Evolutionary conservation across 2,888 invertebrate genomes (phyloP).

Genomic region (Subacronicta megacephala): DNA sequence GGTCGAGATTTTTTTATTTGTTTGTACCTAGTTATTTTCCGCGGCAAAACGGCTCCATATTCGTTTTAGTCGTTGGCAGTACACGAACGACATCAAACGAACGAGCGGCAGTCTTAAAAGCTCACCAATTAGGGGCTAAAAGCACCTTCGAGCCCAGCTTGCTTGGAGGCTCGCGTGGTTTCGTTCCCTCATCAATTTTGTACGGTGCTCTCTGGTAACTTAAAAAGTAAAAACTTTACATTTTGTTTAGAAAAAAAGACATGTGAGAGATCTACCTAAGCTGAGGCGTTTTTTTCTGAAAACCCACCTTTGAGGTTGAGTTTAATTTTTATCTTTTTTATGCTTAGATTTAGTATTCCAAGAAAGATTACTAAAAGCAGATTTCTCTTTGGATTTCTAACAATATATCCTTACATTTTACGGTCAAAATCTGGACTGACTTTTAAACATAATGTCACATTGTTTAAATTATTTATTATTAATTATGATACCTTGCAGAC

Average conservation of each 20-base stretch:
- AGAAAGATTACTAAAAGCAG: background rate
- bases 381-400: background rate
- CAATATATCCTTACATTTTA: no score
- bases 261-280: slow-evolving; percentile 41
- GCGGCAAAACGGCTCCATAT: slow-evolving; percentile 59
- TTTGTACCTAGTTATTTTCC: slow-evolving; percentile 61
- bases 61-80: slow-evolving; percentile 69
- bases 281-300: slow-evolving; percentile 37
- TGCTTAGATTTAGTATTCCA: background rate
- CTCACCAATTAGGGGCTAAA: slow-evolving; percentile 89
- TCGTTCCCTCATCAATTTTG: slow-evolving; percentile 87
- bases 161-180: slow-evolving; percentile 79
- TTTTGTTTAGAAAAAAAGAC: slow-evolving; percentile 58
- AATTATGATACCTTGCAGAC: no score
- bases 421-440: no score
- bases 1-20: slow-evolving; percentile 52
- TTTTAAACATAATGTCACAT: no score
- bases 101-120: slow-evolving; percentile 89
- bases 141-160: slow-evolving; percentile 86
- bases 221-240: slow-evolving; percentile 77
- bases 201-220: slow-evolving; percentile 81
- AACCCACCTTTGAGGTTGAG: slow-evolving; percentile 12
- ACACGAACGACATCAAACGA: slow-evolving; percentile 81
- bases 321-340: background rate
- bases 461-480: no score